Evolutionary conservation across 2,888 invertebrate species (phyloP).

Genomic region (Silvanus unidentatus): DNA sequence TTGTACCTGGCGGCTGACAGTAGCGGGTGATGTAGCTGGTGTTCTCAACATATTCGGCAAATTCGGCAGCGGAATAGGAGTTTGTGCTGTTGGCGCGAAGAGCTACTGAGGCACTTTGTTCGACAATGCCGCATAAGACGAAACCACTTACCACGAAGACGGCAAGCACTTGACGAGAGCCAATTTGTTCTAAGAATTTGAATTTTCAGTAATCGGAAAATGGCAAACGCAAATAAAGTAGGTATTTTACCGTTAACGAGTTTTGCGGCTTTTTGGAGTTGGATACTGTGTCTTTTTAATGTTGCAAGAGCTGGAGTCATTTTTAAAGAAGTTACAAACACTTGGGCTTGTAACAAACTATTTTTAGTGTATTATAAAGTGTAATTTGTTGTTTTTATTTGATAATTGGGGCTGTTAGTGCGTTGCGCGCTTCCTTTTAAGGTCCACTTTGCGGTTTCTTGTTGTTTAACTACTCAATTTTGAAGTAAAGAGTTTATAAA

Average conservation of each 20-base stretch:
- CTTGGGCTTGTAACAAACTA: background rate
- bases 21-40: conserved; percentile 47
- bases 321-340: background rate
- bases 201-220: no score
- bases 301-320: conserved; percentile 34
- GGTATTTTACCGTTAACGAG: conserved; percentile 53
- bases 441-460: no score
- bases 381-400: no score
- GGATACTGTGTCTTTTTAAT: conserved; percentile 50
- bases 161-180: conserved; percentile 50
- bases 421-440: no score
- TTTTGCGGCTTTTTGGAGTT: conserved; percentile 51
- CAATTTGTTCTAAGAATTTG: conserved; percentile 40
- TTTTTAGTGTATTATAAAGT: no score
- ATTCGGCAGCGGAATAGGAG: conserved; percentile 44
- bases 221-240: no score
- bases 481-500: no score
- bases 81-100: conserved; percentile 49
- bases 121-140: conserved; percentile 52
- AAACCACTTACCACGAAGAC: conserved; percentile 51
- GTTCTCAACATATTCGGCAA: conserved; percentile 48
- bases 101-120: conserved; percentile 53
- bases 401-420: background rate
- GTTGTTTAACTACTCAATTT: no score
- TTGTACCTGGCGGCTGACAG: conserved; percentile 37